phyloP scores from a whole-genome alignment of 1,140 invertebrate genomes.

The Aphelenchoides besseyi region DNA sequence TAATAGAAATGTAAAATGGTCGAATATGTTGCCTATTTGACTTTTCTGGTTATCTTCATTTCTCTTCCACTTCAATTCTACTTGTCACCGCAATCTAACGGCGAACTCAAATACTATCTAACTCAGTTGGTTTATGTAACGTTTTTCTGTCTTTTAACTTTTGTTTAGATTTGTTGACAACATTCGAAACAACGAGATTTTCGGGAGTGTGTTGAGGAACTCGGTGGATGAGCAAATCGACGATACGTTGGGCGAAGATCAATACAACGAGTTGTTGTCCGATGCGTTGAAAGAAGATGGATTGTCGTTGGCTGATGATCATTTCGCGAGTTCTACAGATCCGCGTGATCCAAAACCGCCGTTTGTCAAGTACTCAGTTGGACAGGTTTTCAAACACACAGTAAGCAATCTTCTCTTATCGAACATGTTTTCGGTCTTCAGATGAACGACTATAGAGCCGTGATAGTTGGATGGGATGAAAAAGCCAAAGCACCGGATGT shows the following conservation, averaged over 20 bases:
- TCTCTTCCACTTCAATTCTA: slow-evolving; percentile 19
- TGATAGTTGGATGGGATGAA: slow-evolving; percentile 68
- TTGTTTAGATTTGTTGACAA: background rate
- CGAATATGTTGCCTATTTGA: background rate
- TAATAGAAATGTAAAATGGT: slow-evolving; percentile 9
- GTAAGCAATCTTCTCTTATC: background rate
- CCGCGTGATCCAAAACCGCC: slow-evolving; percentile 18
- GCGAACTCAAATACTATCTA: slow-evolving; percentile 12
- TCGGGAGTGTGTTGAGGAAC: too few species aligned
- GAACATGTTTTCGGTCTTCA: slow-evolving; percentile 27
- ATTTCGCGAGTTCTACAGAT: background rate
- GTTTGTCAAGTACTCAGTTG: slow-evolving; percentile 53
- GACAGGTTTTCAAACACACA: slow-evolving; percentile 66
- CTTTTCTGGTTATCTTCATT: background rate
- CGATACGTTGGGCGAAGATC: slow-evolving; percentile 5
- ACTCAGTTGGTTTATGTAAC: slow-evolving; percentile 13
- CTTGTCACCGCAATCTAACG: slow-evolving; percentile 18
- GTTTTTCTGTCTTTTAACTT: background rate
- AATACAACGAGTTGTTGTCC: background rate
- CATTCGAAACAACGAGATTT: background rate
- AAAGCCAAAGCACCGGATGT: slow-evolving; percentile 57
- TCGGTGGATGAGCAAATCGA: background rate
- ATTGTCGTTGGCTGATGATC: background rate
- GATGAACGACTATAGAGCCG: slow-evolving; percentile 65
- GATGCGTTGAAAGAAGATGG: background rate